These are phyloP conservation scores for Hypercompe scribonia DNA, from an alignment of 2,888 invertebrate species.

Conservation along the genomic window DNA sequence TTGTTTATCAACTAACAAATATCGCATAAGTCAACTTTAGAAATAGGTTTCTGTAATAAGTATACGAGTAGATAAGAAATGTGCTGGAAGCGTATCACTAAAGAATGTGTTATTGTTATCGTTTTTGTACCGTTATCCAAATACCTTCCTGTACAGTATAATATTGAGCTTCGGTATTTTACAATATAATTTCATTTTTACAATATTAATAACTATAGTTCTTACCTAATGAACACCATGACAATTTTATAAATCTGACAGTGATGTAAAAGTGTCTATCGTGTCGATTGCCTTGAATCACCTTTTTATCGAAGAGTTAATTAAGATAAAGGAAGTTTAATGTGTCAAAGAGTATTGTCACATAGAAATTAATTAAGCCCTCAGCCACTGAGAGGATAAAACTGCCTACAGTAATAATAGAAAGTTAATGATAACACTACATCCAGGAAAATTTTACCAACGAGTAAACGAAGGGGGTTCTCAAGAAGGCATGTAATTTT, in stretches of 20 bases:
- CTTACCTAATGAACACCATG: background rate
- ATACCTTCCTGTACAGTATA: background rate
- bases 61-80: slow-evolving; percentile 9
- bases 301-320: no score
- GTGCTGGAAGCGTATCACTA: slow-evolving; percentile 5
- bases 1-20: slow-evolving; percentile 10
- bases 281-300: no score
- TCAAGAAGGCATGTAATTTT: no score
- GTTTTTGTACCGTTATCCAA: slow-evolving; percentile 6
- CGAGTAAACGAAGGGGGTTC: no score
- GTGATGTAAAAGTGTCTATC: no score
- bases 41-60: slow-evolving; percentile 10
- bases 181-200: no score
- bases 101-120: slow-evolving; percentile 10
- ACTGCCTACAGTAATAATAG: no score
- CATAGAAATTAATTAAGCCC: background rate
- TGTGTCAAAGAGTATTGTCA: background rate
- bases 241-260: background rate
- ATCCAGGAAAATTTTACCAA: no score
- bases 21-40: background rate
- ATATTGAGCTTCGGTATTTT: slow-evolving; percentile 3
- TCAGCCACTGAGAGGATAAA: background rate
- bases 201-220: no score
- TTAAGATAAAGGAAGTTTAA: background rate
- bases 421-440: no score